These are phyloP conservation scores for Coregonus clupeaformis DNA, from an alignment of 2,113 vertebrate species.

Conservation along the genomic window DNA sequence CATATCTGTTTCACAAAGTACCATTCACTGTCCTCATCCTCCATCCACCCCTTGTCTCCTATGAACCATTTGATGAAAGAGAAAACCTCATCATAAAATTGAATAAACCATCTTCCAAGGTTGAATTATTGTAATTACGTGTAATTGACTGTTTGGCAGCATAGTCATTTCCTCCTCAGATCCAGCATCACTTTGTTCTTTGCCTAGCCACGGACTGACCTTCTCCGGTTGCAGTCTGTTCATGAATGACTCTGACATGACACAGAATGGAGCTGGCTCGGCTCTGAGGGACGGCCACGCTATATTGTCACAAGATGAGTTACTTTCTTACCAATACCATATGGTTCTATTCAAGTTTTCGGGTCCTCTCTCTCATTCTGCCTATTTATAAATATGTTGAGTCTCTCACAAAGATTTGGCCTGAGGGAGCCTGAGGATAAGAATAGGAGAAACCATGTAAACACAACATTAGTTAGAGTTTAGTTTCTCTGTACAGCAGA, in stretches of 20 bases:
- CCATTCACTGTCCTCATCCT: conserved; percentile 32
- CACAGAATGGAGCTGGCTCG: conserved; percentile 48
- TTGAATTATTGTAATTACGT: conserved; percentile 74
- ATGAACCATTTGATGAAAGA: conserved; percentile 56
- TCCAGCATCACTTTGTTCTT: conserved; percentile 69
- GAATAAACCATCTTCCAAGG: conserved; percentile 72
- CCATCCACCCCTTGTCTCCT: conserved; percentile 5
- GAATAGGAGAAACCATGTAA: conserved; percentile 52
- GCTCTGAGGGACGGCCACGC: conserved; percentile 22
- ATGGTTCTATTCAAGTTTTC: conserved; percentile 64
- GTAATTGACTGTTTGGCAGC: conserved; percentile 74
- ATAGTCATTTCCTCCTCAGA: conserved; percentile 72
- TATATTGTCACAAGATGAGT: conserved; percentile 64
- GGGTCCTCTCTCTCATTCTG: conserved; percentile 41
- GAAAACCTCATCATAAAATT: conserved; percentile 70
- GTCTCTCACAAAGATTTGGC: conserved; percentile 32
- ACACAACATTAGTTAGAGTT: conserved; percentile 58
- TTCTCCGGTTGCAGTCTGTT: conserved; percentile 70
- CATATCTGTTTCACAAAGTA: conserved; percentile 64
- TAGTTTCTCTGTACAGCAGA: conserved; percentile 52
- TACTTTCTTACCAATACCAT: conserved; percentile 54
- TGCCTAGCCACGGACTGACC: conserved; percentile 62
- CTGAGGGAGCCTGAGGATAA: conserved; percentile 47
- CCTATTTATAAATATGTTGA: conserved; percentile 59
- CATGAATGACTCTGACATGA: conserved; percentile 58